Evolutionary conservation across 2,888 invertebrate species (phyloP), one percentile per base, ranked within the genome.

Genomic region (Dermolepida albohirtum): DNA sequence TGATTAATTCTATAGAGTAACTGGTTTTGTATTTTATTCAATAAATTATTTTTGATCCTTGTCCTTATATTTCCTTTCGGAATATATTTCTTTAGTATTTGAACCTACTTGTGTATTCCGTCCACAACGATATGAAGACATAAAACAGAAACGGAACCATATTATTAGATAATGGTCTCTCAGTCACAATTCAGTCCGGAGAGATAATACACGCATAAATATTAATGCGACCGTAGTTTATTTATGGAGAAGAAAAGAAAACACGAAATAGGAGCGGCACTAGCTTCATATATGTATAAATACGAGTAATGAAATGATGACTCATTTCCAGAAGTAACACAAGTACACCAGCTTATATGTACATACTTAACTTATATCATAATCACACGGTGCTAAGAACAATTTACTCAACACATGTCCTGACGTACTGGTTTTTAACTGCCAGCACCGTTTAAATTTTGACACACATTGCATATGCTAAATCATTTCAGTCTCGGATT

Each of bases 291-390:
- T 8, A 34, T 34, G 34, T 34, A 34, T 34, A 10, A 6, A 34
- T 34, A 10, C 34, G 6, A 8, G 34, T 34, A 34, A 8, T 34
- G 6, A 57, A 44, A 27, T 57, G 57, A 57, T 57, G 57, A 57
- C 57, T 57, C 57, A 57, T 44, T 57, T 57, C 44, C 57, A 57
- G 44, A 57, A 57, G 57, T 57, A 57, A 57, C 22, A 57, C 43
- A 57, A 57, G 41, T 57, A 22, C 34, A 57, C 27, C 27, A 44
- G 57, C 22, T 44, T 57, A 34, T 34, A 34, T 34, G 34, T 34
- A 34, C 34, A 34, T 34, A 34, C 34, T 34, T 34, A 34, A 10
- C 34, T 34, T 34, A 57, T 57, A 57, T 43, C 43, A 57, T 43
- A 57, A 57, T 57, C 43, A 22, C 12, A 34, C 10, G 34, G 57